Evolutionary conservation across 2,888 invertebrate genomes (phyloP).

Genomic region (Erannis defoliaria): DNA sequence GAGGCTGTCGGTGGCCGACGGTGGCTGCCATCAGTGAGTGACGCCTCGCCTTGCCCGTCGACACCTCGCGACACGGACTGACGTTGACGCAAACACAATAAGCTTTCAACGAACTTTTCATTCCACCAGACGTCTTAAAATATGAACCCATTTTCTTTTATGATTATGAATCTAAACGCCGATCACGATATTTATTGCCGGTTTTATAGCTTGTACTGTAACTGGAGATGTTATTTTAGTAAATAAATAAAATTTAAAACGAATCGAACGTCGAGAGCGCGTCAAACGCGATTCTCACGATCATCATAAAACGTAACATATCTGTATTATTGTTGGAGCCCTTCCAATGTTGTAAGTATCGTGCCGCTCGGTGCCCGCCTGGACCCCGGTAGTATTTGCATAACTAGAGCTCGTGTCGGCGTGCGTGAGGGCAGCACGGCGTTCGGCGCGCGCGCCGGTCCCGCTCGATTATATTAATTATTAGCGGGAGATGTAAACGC

Average conservation of each 20-base stretch:
- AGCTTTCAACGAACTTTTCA: conserved; percentile 43
- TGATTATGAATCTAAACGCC: conserved; percentile 63
- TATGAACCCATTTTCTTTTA: conserved; percentile 60
- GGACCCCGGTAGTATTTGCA: conserved; percentile 51
- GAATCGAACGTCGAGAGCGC: conserved; percentile 47
- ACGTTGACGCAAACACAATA: conserved; percentile 52
- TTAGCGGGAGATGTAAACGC: conserved; percentile 36
- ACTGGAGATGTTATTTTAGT: conserved; percentile 75
- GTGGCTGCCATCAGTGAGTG: conserved; percentile 13
- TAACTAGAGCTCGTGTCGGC: conserved; percentile 29
- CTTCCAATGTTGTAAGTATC: conserved; percentile 67
- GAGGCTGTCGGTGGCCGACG: conserved; percentile 24
- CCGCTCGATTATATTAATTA: conserved; percentile 43
- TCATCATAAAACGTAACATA: conserved; percentile 63
- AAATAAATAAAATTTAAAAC: conserved; percentile 70
- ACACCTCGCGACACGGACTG: conserved; percentile 41
- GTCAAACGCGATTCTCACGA: conserved; percentile 58
- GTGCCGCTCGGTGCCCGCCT: conserved; percentile 44
- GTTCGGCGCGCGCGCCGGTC: background rate
- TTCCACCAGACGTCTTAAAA: conserved; percentile 41
- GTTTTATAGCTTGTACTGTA: conserved; percentile 65
- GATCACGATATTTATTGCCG: conserved; percentile 67
- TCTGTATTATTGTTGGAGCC: conserved; percentile 71
- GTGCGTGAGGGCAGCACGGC: conserved; percentile 1
- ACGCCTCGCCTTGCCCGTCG: conserved; percentile 1